Evolutionary conservation across 2,113 vertebrate genomes (phyloP).

Genomic region (Brachyhypopomus occidentalis): DNA sequence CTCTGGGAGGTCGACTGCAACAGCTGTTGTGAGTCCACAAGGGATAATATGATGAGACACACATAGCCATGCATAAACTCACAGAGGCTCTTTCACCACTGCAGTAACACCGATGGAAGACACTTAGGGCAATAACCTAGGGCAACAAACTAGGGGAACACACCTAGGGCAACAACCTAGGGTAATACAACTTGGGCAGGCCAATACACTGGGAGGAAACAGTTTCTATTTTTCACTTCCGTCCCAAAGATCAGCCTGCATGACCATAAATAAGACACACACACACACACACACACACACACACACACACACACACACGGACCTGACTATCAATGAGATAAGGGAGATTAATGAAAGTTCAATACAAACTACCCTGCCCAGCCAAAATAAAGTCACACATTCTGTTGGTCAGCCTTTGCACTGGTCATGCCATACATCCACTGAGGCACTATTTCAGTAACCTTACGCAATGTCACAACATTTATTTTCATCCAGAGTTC

Average conservation of each 20-base stretch:
- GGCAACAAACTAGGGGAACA: neutral
- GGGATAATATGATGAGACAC: constrained; percentile 25
- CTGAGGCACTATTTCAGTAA: neutral
- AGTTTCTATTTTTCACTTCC: neutral
- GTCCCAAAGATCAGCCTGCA: neutral
- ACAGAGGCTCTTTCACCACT: neutral
- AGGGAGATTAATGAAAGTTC: no score
- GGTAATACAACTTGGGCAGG: neutral
- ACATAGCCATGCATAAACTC: neutral
- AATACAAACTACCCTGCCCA: no score
- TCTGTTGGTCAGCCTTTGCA: no score
- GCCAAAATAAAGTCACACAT: no score
- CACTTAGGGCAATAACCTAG: neutral
- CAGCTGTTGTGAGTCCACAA: constrained; percentile 26
- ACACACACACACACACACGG: no score
- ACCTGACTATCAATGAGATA: no score
- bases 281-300: neutral
- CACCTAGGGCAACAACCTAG: neutral
- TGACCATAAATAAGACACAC: neutral
- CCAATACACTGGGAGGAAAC: neutral
- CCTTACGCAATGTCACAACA: neutral
- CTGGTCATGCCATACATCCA: neutral
- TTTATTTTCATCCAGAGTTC: no score
- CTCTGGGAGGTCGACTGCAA: constrained; percentile 28
- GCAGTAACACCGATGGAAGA: neutral